Conservation (phyloP, 2,888 invertebrate species). For the Cantharis rufa region DNA sequence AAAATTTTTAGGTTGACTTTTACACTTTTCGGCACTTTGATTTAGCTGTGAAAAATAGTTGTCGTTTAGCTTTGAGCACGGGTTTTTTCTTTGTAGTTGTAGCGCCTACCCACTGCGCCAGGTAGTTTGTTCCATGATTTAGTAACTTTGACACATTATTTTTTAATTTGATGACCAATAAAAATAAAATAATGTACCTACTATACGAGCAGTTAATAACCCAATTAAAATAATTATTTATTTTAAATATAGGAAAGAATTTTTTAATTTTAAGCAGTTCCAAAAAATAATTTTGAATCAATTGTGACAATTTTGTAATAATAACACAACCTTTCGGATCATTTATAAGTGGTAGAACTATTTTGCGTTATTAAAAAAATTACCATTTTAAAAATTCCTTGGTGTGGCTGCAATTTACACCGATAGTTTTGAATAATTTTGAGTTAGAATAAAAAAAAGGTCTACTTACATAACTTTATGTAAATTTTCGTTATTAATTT, state of each 20-base stretch:
- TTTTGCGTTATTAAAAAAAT: background rate
- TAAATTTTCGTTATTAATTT: background rate
- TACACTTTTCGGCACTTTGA: background rate
- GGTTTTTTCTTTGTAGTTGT: background rate
- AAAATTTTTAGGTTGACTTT: background rate
- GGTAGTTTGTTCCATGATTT: background rate
- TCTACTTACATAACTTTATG: slow-evolving; percentile 2
- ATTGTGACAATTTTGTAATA: background rate
- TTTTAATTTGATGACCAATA: background rate
- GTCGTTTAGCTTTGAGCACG: background rate
- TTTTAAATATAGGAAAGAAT: background rate
- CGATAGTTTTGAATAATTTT: background rate
- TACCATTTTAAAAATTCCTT: background rate
- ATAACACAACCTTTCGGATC: background rate
- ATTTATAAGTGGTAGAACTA: background rate
- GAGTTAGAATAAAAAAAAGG: background rate
- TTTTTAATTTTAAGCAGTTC: background rate
- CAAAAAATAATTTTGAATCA: background rate
- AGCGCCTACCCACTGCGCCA: background rate
- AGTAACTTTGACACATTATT: background rate
- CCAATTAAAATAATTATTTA: background rate
- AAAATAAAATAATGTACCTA: background rate
- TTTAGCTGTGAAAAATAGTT: background rate
- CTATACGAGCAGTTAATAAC: background rate
- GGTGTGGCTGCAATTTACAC: background rate